phyloP scores from a whole-genome alignment of 1,140 invertebrate genomes.

The Rhynchophorus ferrugineus region DNA sequence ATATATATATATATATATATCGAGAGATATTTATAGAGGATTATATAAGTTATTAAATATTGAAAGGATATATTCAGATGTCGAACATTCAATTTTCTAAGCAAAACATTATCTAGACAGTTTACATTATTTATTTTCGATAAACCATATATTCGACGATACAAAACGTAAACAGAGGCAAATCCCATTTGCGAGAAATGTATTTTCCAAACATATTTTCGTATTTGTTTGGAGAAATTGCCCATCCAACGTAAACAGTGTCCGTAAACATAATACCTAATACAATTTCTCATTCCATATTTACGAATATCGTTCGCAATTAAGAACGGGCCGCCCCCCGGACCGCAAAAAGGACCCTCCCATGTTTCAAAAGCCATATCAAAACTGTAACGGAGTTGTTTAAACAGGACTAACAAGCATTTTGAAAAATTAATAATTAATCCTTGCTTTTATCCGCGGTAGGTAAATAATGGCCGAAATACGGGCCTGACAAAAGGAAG shows the following conservation, averaged over 20 bases:
- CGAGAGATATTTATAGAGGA: no score
- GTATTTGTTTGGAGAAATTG: background rate
- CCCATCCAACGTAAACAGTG: background rate
- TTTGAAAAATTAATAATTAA: slow-evolving; percentile 19
- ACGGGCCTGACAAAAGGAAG: background rate
- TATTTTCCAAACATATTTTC: background rate
- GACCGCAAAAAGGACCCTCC: background rate
- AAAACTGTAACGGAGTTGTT: background rate
- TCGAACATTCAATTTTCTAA: no score
- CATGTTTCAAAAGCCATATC: background rate
- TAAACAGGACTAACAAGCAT: background rate
- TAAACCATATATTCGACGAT: no score
- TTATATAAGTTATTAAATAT: no score
- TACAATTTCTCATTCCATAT: background rate
- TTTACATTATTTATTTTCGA: no score
- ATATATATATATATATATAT: no score
- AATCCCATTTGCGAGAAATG: background rate
- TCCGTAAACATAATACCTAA: background rate
- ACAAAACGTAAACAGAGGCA: no score
- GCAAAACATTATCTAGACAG: no score
- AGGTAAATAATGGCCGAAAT: slow-evolving; percentile 8
- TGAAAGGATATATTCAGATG: no score
- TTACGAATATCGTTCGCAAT: background rate
- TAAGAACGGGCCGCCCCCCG: background rate
- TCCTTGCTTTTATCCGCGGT: slow-evolving; percentile 10